Evolutionary conservation across 2,888 invertebrate genomes (phyloP), one percentile per base, ranked within the genome.

Genomic region (Metalampra italica): DNA sequence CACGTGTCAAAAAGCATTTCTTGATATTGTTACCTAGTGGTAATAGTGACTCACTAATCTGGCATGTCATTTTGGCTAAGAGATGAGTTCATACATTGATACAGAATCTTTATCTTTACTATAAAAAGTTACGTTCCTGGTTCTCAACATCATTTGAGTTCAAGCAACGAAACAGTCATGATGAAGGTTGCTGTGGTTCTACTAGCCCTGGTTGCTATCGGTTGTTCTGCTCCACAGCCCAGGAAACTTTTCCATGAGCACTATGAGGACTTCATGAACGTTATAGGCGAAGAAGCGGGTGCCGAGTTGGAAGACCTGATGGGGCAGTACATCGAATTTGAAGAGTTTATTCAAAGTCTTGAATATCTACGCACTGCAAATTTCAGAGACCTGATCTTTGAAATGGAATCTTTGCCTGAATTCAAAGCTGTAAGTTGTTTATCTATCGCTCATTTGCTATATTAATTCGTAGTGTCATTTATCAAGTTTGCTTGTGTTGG

Each of bases 231-330:
- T 47, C 81, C 80, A 49, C 75, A 79, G 54, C 68, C 72, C 4
- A 80, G 66, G 60, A 82, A 81, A 55, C 47, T 71, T 9, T 85
- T 84, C 68, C 82, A 82, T 45, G 82, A 83, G 34, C 77, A 84
- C 43, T 72, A 78, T 7, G 66, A 75, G 12, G 84, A 85, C 9
- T 85, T 85, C 58, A 9, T 80, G 15, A 53, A 66, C 3, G 29
- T 82, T 29, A 79, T 85, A 40, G 12, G 40, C 0, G 66, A 68
- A 0, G 75, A 75, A 7, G 54, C 57, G 12, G 71, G 68, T 0
- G 38, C 63, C 5, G 71, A 78, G 0, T 14, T 83, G 7, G 42
- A 49, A 0, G 47, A 66, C 0, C 41, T 82, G 0, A 7, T 65
- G 22, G 57, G 64, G 0, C 63, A 75, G 1, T 83, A 85, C 50